These are phyloP conservation scores for Acanthosepion esculentum DNA, from an alignment of 2,888 invertebrate species.

Conservation along the genomic window DNA sequence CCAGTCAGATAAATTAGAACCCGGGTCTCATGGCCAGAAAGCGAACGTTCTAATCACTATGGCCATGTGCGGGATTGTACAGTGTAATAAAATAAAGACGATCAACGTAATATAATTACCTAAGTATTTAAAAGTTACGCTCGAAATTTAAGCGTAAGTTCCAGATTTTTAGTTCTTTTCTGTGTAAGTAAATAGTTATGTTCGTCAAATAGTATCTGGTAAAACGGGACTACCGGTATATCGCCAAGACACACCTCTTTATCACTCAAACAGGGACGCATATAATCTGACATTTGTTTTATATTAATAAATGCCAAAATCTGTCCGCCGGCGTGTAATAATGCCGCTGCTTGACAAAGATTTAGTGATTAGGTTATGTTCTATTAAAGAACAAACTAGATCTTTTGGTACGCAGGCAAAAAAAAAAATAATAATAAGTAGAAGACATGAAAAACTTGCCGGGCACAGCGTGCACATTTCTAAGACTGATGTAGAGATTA, in stretches of 20 bases:
- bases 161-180: too few relatives aligned
- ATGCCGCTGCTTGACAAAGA: constrained; percentile 33
- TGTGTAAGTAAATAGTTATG: too few relatives aligned
- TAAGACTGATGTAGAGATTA: neutral
- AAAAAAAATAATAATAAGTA: neutral
- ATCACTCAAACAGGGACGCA: neutral
- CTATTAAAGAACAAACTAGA: neutral
- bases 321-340: constrained; percentile 33
- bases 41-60: too few relatives aligned
- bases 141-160: too few relatives aligned
- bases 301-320: constrained; percentile 33
- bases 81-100: too few relatives aligned
- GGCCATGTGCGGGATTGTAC: too few relatives aligned
- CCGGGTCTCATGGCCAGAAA: too few relatives aligned
- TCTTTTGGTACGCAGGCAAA: neutral
- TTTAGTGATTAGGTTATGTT: neutral
- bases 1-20: too few relatives aligned
- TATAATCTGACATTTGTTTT: constrained; percentile 16
- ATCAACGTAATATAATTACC: too few relatives aligned
- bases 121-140: too few relatives aligned
- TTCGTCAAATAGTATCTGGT: neutral
- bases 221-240: neutral
- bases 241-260: neutral
- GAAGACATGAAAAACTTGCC: neutral
- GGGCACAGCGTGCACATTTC: constrained; percentile 33